These are phyloP conservation scores for Ischnus inquisitorius DNA, from an alignment of 2,888 invertebrate genomes.

Conservation along the genomic window DNA sequence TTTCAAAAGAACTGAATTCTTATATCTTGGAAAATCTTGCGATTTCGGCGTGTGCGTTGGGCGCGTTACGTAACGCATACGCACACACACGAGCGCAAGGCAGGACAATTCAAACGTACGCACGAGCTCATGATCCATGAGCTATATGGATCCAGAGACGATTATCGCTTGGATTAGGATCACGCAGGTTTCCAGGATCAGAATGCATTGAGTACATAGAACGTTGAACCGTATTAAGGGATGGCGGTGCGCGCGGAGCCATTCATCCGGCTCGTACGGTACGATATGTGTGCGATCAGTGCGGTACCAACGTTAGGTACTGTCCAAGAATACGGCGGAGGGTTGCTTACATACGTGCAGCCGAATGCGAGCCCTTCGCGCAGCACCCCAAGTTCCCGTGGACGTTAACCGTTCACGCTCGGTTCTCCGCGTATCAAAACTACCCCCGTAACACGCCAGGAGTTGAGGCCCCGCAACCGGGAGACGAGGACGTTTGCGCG, in stretches of 20 bases:
- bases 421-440: conserved; percentile 76
- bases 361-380: conserved; percentile 35
- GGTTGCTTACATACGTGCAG: conserved; percentile 11
- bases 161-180: conserved; percentile 85
- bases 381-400: conserved; percentile 31
- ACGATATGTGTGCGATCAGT: conserved; percentile 4
- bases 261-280: conserved; percentile 54
- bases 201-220: conserved; percentile 58
- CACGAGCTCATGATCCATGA: conserved; percentile 67
- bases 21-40: too few relatives aligned
- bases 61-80: conserved; percentile 17
- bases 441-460: conserved; percentile 64
- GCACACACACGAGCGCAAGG: neutral
- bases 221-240: conserved; percentile 66
- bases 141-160: conserved; percentile 78
- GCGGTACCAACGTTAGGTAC: conserved; percentile 33
- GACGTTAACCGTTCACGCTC: conserved; percentile 75
- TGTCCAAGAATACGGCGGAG: conserved; percentile 34
- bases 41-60: neutral
- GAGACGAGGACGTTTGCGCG: neutral
- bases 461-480: conserved; percentile 48
- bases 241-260: conserved; percentile 63
- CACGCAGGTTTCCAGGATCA: conserved; percentile 77
- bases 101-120: conserved; percentile 53
- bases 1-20: too few relatives aligned